These are phyloP conservation scores for Tretioscincus oriximinensis DNA, from an alignment of 2,113 vertebrate genomes.

Conservation along the genomic window DNA sequence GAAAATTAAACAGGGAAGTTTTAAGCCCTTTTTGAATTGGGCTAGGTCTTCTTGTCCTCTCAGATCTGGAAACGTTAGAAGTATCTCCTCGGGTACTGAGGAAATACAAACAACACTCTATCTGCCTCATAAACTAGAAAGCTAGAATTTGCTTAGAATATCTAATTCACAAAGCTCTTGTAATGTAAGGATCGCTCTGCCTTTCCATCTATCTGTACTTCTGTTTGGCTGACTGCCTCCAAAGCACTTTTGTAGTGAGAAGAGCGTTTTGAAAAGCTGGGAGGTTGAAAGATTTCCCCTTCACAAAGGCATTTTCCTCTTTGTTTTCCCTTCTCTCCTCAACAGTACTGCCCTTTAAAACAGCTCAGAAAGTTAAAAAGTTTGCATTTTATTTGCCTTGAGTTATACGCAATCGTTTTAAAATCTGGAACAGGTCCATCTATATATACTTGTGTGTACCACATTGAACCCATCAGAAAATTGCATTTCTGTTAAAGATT, in stretches of 20 bases:
- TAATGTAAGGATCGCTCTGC: neutral
- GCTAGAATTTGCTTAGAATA: neutral
- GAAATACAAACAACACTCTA: too few relatives aligned
- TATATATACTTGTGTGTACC: too few relatives aligned
- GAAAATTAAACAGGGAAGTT: too few relatives aligned
- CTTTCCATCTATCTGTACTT: neutral
- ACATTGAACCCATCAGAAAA: too few relatives aligned
- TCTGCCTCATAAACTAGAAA: neutral
- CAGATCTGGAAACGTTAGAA: too few relatives aligned
- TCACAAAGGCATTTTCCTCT: conserved; percentile 33
- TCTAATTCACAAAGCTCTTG: neutral
- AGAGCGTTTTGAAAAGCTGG: conserved; percentile 5
- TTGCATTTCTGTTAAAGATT: too few relatives aligned
- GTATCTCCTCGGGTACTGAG: too few relatives aligned
- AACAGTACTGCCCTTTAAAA: conserved; percentile 52
- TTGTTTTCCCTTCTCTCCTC: conserved; percentile 59
- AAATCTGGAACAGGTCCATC: too few relatives aligned
- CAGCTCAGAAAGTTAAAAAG: conserved; percentile 59
- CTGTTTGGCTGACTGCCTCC: neutral
- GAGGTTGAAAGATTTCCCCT: neutral
- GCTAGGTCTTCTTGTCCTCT: too few relatives aligned
- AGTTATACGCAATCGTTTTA: conserved; percentile 1
- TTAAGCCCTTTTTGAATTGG: too few relatives aligned
- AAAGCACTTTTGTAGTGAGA: neutral
- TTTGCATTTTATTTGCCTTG: conserved; percentile 42